These are phyloP conservation scores for Smutsia gigantea DNA, from an alignment of 2,797 vertebrate species.

Conservation along the genomic window DNA sequence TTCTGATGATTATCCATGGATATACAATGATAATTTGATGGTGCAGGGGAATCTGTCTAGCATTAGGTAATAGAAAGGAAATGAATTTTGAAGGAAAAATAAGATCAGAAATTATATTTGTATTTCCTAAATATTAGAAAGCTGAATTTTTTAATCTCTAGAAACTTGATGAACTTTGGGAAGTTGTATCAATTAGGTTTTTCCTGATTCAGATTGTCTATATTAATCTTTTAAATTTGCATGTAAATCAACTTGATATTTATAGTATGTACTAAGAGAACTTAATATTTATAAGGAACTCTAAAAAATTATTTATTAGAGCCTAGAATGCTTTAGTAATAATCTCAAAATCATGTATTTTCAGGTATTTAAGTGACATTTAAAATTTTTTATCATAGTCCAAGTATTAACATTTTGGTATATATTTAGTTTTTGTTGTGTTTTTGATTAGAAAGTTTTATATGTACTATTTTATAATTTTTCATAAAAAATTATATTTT, in stretches of 20 bases:
- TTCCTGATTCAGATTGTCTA: not conserved
- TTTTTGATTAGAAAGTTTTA: constrained; percentile 31
- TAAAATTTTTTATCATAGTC: not conserved
- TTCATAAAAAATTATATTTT: not conserved
- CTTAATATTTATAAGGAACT: not conserved
- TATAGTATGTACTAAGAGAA: not conserved
- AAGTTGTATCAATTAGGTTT: not conserved
- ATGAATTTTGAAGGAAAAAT: not conserved
- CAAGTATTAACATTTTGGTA: constrained; percentile 1
- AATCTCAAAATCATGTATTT: not conserved
- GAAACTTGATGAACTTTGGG: not conserved
- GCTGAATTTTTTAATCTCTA: not conserved
- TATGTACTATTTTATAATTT: not conserved
- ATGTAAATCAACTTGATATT: not conserved
- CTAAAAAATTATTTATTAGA: constrained; percentile 15
- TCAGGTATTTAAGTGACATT: not conserved
- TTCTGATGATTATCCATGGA: not conserved
- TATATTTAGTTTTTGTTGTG: not conserved
- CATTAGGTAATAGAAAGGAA: not conserved
- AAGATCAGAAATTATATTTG: constrained; percentile 7
- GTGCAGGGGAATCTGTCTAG: not conserved
- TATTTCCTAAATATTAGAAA: constrained; percentile 16
- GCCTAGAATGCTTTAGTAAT: constrained; percentile 4
- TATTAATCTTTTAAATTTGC: not conserved
- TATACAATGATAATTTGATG: not conserved